Evolutionary conservation across 2,113 vertebrate species (phyloP).

Genomic region (Erpornis zantholeuca): DNA sequence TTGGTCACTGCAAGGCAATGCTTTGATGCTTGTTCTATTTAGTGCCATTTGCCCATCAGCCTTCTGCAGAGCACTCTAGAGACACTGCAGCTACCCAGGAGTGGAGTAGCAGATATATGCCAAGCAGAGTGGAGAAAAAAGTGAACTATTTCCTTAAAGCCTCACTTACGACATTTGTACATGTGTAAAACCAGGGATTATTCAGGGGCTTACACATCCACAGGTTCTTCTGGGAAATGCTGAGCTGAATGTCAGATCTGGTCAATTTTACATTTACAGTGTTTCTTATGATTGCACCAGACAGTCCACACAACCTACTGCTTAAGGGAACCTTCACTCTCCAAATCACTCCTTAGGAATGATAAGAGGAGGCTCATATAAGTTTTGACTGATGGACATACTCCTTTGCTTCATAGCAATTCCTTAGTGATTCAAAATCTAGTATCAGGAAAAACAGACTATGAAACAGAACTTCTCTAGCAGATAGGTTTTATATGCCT

Average conservation of each 20-base stretch:
- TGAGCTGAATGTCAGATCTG: not conserved
- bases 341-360: not conserved
- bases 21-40: not conserved
- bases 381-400: not conserved
- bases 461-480: not conserved
- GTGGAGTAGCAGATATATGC: not conserved
- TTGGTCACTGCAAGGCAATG: not conserved
- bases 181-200: not conserved
- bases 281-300: not conserved
- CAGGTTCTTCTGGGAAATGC: not conserved
- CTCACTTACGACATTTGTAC: not conserved
- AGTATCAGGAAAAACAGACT: not conserved
- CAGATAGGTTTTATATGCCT: not conserved
- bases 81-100: rapidly evolving
- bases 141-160: not conserved
- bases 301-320: not conserved
- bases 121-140: not conserved
- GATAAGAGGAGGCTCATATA: not conserved
- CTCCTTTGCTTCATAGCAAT: not conserved
- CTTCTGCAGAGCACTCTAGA: not conserved
- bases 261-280: not conserved
- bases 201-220: not conserved
- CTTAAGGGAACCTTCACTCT: not conserved
- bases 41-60: not conserved
- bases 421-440: not conserved